Percentiles rank a stretch among this genome's conserved stretches.
These are phyloP conservation scores for Orussus abietinus DNA, from an alignment of 1,140 invertebrate species.

Conservation along the genomic window DNA sequence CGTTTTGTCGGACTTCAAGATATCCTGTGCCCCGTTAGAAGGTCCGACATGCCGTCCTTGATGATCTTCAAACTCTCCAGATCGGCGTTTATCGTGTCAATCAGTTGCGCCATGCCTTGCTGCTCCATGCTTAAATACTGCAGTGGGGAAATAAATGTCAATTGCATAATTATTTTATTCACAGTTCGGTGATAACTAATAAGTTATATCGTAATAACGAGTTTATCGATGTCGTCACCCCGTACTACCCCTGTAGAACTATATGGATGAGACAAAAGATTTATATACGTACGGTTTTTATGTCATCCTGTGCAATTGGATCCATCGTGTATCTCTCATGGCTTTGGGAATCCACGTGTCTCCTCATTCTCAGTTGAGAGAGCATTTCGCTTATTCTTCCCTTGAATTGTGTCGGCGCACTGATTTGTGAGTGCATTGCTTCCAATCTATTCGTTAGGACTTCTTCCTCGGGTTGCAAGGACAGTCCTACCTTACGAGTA, in stretches of 20 bases:
- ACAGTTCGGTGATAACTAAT: not conserved
- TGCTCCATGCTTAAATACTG: conserved; percentile 80
- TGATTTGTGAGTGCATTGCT: conserved; percentile 78
- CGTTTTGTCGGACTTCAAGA: no score
- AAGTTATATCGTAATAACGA: no score
- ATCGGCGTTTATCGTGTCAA: conserved; percentile 76
- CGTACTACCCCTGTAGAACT: not conserved
- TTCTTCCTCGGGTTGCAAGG: conserved; percentile 87
- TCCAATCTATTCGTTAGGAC: conserved; percentile 78
- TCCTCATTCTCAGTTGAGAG: conserved; percentile 80
- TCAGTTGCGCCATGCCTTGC: conserved; percentile 75
- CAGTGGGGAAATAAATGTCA: conserved; percentile 7
- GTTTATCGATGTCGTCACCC: no score
- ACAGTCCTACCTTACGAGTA: conserved; percentile 77
- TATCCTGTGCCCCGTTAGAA: conserved; percentile 35
- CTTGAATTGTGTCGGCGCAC: conserved; percentile 88
- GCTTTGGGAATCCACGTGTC: conserved; percentile 52
- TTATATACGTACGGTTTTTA: conserved; percentile 64
- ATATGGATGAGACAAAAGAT: no score
- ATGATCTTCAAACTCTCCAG: conserved; percentile 75
- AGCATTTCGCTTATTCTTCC: conserved; percentile 87
- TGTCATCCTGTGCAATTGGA: conserved; percentile 59
- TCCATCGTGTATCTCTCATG: conserved; percentile 62
- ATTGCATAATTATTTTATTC: conserved; percentile 5
- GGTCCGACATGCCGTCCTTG: conserved; percentile 66